phyloP scores from a whole-genome alignment of 2,888 invertebrate genomes.

The Drosophila gaucha region DNA sequence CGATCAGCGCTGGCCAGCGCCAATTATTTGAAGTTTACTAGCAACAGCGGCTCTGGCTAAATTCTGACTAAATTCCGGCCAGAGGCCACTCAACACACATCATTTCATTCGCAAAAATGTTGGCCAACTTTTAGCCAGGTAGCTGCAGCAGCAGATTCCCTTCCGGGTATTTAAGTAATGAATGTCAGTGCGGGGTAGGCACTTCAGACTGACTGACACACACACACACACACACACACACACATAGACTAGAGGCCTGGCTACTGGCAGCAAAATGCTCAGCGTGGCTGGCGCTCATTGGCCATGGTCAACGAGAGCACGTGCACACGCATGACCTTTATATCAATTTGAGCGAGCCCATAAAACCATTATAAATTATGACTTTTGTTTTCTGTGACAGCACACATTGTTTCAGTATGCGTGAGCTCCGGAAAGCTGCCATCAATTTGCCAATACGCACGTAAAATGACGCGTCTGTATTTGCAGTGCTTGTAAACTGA shows the following conservation, averaged over 20 bases:
- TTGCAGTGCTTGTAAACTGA: conserved; percentile 15
- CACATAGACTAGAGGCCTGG: too few relatives aligned
- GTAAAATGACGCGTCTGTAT: too few relatives aligned
- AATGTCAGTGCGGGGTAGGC: conserved; percentile 20
- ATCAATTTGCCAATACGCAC: conserved; percentile 20
- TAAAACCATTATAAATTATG: conserved; percentile 64
- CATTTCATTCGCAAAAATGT: conserved; percentile 50
- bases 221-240: too few relatives aligned
- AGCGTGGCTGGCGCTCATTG: conserved; percentile 20
- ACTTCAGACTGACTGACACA: not conserved
- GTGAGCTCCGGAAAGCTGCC: conserved; percentile 8
- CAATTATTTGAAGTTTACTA: too few relatives aligned
- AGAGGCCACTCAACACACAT: conserved; percentile 54
- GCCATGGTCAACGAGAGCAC: conserved; percentile 36
- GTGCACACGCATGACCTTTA: conserved; percentile 67
- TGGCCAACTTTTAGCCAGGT: conserved; percentile 49
- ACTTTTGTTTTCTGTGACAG: conserved; percentile 44
- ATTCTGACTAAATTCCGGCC: conserved; percentile 39
- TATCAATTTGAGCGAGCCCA: conserved; percentile 67
- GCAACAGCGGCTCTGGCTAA: too few relatives aligned
- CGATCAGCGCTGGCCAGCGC: too few relatives aligned
- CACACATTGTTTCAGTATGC: conserved; percentile 16
- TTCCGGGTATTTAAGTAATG: conserved; percentile 25
- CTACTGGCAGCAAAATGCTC: too few relatives aligned
- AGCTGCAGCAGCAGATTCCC: conserved; percentile 29